Evolutionary conservation across 2,888 invertebrate species (phyloP).

Genomic region (Nomada fucata): DNA sequence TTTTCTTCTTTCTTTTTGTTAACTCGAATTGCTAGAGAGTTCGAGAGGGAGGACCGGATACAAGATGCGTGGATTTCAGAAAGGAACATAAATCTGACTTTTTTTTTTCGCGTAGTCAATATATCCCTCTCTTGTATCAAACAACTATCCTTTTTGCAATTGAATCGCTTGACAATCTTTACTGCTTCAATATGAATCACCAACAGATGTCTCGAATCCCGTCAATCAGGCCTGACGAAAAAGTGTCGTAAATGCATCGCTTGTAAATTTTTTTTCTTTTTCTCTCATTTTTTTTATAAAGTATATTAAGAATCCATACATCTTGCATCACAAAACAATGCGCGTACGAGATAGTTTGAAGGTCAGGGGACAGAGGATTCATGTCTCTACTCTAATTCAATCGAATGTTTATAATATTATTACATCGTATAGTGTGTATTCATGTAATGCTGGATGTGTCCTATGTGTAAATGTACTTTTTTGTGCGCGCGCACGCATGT

Average conservation of each 20-base stretch:
- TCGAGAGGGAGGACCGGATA: constrained; percentile 79
- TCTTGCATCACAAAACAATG: constrained; percentile 79
- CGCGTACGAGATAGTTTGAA: constrained; percentile 73
- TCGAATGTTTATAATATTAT: constrained; percentile 78
- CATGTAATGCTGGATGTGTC: constrained; percentile 63
- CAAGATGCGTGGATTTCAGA: constrained; percentile 78
- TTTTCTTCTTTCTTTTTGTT: constrained; percentile 65
- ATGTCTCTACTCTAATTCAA: constrained; percentile 75
- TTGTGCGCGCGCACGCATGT: constrained; percentile 70
- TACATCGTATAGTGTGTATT: constrained; percentile 74
- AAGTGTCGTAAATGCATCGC: constrained; percentile 24
- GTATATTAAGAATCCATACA: constrained; percentile 76
- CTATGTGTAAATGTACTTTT: constrained; percentile 59
- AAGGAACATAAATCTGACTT: constrained; percentile 55
- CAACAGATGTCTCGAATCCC: constrained; percentile 39
- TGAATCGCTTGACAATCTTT: constrained; percentile 62
- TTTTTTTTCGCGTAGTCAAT: constrained; percentile 32
- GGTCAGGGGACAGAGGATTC: constrained; percentile 74
- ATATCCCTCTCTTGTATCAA: constrained; percentile 52
- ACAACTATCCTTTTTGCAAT: constrained; percentile 65
- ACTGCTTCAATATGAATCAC: constrained; percentile 54
- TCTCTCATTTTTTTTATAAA: constrained; percentile 32
- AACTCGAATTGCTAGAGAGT: constrained; percentile 66
- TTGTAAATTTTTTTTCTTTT: constrained; percentile 18
- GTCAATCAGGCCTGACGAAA: constrained; percentile 23